Percentiles rank a stretch among this genome's conserved stretches.
These are phyloP conservation scores for Irena cyanogastra DNA, from an alignment of 2,113 vertebrate species.

Conservation along the genomic window DNA sequence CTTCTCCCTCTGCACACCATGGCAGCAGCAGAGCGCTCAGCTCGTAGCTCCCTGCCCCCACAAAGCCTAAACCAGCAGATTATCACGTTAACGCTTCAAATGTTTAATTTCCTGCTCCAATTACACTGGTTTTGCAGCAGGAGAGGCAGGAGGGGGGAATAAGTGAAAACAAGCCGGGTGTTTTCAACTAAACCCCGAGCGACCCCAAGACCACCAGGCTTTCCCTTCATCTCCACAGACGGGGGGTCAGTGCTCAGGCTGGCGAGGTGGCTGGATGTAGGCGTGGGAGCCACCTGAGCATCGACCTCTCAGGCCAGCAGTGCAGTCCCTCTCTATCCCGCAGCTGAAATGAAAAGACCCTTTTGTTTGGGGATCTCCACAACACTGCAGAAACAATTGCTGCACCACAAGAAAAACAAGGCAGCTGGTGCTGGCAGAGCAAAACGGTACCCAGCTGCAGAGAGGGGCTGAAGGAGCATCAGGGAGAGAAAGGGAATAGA, in stretches of 20 bases:
- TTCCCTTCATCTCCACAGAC: rapidly evolving
- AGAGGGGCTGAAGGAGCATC: neutral
- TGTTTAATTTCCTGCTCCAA: conserved; percentile 57
- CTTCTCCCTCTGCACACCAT: rapidly evolving
- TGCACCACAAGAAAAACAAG: neutral
- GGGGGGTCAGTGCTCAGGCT: rapidly evolving
- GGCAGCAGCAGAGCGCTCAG: neutral
- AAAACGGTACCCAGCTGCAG: neutral
- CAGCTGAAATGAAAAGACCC: neutral
- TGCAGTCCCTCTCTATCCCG: rapidly evolving
- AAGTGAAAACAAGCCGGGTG: neutral
- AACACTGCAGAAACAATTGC: neutral
- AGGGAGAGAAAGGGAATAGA: neutral
- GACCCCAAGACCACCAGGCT: neutral
- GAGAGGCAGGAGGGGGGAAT: neutral
- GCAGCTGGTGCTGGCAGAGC: neutral
- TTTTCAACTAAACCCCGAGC: neutral
- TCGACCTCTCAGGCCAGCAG: neutral
- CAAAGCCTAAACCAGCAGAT: conserved; percentile 29
- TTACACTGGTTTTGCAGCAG: conserved; percentile 10
- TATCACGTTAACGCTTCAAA: conserved; percentile 54
- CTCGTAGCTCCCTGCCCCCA: neutral
- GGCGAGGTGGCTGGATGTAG: neutral
- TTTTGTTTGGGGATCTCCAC: neutral
- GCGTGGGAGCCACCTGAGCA: neutral